Percentiles rank a stretch among this genome's conserved stretches.
phyloP scores from a whole-genome alignment of 2,888 invertebrate genomes.

The Stramonita haemastoma region DNA sequence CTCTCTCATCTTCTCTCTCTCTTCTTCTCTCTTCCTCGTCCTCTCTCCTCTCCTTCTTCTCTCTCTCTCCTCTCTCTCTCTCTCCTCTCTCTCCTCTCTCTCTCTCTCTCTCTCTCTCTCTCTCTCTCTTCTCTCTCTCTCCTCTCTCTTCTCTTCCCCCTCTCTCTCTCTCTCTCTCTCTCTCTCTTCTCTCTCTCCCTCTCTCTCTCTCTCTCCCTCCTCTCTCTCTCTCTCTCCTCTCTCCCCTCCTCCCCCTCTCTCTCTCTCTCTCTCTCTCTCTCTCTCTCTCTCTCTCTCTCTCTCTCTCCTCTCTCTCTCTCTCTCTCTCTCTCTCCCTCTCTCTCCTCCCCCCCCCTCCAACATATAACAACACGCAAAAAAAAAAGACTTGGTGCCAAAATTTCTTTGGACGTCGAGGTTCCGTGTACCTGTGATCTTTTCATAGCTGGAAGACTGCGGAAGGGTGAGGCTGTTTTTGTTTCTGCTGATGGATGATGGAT shows the following conservation, averaged over 20 bases:
- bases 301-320: not conserved
- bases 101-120: not conserved
- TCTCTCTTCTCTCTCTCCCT: not conserved
- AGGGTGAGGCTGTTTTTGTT: too few relatives aligned
- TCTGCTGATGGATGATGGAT: too few relatives aligned
- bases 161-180: conserved; percentile 7
- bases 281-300: not conserved
- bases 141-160: not conserved
- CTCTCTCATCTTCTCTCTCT: not conserved
- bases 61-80: too few relatives aligned
- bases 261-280: conserved; percentile 10
- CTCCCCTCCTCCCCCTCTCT: not conserved
- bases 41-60: not conserved
- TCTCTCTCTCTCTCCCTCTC: conserved; percentile 1
- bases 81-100: too few relatives aligned
- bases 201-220: conserved; percentile 1
- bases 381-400: not conserved
- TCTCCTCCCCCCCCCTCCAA: not conserved
- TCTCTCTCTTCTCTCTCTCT: not conserved
- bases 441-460: too few relatives aligned
- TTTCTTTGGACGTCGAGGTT: not conserved
- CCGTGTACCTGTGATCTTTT: too few relatives aligned
- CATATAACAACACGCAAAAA: not conserved
- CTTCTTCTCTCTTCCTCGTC: not conserved
- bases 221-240: not conserved